phyloP scores from a whole-genome alignment of 2,113 vertebrate species.

The Nipponia nippon region DNA sequence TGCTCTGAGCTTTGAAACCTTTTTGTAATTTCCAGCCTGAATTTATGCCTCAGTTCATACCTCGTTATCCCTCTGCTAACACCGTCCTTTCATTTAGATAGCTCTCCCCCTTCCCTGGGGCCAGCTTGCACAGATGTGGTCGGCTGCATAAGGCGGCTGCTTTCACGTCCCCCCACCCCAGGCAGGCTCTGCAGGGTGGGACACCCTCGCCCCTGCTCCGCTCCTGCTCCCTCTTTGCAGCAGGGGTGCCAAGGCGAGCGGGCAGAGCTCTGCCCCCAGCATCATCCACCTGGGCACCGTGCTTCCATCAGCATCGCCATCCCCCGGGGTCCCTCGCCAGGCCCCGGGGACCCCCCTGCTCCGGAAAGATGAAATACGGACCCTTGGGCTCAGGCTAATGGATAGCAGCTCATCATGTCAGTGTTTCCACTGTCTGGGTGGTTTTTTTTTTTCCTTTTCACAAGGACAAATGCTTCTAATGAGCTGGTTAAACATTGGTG shows the following conservation, averaged over 20 bases:
- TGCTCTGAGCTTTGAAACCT: not conserved
- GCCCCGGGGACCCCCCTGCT: too few species aligned
- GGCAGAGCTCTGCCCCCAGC: not conserved
- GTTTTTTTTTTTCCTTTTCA: not conserved
- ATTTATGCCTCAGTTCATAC: not conserved
- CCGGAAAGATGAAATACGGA: not conserved
- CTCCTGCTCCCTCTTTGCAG: not conserved
- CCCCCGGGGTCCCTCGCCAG: fast-evolving
- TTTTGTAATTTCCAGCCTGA: not conserved
- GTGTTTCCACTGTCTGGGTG: not conserved
- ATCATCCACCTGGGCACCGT: fast-evolving
- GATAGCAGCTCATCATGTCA: not conserved
- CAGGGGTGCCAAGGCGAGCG: not conserved
- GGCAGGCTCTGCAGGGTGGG: fast-evolving
- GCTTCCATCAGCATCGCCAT: fast-evolving
- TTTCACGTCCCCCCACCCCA: not conserved
- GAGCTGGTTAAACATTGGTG: constrained; percentile 46
- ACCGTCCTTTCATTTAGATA: too few species aligned
- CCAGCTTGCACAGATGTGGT: not conserved
- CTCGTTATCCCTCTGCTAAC: not conserved
- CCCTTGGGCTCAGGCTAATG: not conserved
- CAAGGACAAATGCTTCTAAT: constrained; percentile 25
- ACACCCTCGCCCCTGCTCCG: not conserved
- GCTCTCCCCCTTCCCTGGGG: not conserved
- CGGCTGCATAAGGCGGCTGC: fast-evolving